A percentile compares a stretch with the other conserved stretches of the same genome.
phyloP scores from a whole-genome alignment of 2,113 vertebrate genomes.

The Mastomys coucha region DNA sequence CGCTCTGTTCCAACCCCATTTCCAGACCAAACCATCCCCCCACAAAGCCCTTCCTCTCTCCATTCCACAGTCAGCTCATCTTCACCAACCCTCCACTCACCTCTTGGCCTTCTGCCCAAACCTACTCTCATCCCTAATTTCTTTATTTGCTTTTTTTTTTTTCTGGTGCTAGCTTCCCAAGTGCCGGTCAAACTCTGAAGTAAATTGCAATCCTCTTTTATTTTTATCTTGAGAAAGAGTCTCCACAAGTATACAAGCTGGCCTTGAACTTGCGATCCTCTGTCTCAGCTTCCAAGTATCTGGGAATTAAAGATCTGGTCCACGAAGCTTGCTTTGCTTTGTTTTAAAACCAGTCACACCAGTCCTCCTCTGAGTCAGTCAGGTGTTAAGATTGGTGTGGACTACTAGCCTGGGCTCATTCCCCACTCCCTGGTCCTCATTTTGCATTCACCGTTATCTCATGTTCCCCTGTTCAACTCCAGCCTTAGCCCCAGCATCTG shows the following conservation, averaged over 20 bases:
- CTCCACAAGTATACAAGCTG: background rate
- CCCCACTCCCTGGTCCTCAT: background rate
- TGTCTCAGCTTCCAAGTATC: background rate
- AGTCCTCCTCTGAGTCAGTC: background rate
- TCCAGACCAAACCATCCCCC: background rate
- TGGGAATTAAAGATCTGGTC: background rate
- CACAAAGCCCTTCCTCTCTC: background rate
- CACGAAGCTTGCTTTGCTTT: background rate
- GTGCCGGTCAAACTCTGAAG: background rate
- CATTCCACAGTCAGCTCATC: background rate
- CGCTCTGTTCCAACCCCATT: too few species aligned
- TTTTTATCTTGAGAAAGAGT: background rate
- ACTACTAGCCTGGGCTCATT: background rate
- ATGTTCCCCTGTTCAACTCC: background rate
- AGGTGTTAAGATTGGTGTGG: background rate
- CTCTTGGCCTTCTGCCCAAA: background rate
- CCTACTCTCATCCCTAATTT: background rate
- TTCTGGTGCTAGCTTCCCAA: background rate
- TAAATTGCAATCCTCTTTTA: background rate
- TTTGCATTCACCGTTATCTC: background rate
- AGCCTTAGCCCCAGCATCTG: background rate
- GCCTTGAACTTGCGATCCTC: background rate
- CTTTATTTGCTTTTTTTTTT: background rate
- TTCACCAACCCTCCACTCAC: background rate
- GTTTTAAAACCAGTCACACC: background rate